Evolutionary conservation across 2,888 invertebrate genomes (phyloP), one percentile per base, ranked within the genome.

Genomic region (Cynaeus angustus): DNA sequence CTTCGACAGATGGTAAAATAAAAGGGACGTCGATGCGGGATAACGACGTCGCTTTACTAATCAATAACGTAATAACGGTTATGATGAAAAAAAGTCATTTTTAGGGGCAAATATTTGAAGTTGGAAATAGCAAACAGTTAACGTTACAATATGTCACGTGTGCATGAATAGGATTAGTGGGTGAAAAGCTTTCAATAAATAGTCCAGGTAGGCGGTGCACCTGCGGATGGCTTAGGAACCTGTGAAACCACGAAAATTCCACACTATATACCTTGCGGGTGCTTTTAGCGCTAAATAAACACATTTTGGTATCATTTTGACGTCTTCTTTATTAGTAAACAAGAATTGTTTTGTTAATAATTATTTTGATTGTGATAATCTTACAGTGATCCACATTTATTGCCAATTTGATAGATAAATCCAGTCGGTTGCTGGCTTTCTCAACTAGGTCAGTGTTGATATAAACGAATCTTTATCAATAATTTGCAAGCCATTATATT

Each of bases 131-230:
- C 41, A 45, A 65, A 65, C 21, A 33, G 46, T 12, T 53, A 8
- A 21, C 28, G 26, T 21, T 30, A 66, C 66, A 66, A 68, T 68
- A 53, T 46, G 70, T 70, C 68, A 68, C 70, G 70, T 62, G 70
- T 66, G 26, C 62, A 30, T 66, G 56, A 65, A 53, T 70, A 61
- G 70, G 70, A 70, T 70, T 70, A 70, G 66, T 70, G 66, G 70
- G 70, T 66, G 62, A 70, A 68, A 68, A 66, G 70, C 58, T 43
- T 62, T 68, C 62, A 56, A 68, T 68, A 55, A 64, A 58, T 65
- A 70, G 70, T 43, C 62, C 70, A 70, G 70, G 70, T 70, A 70
- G 70, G 70, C 66, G 70, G 61, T 66, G 56, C 70, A 70, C 70
- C 70, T 70, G 70, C 55, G 33, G 28, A 48, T 50, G 50, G 66